Evolutionary conservation across 2,888 invertebrate genomes (phyloP).

Genomic region (Ctena decussata): DNA sequence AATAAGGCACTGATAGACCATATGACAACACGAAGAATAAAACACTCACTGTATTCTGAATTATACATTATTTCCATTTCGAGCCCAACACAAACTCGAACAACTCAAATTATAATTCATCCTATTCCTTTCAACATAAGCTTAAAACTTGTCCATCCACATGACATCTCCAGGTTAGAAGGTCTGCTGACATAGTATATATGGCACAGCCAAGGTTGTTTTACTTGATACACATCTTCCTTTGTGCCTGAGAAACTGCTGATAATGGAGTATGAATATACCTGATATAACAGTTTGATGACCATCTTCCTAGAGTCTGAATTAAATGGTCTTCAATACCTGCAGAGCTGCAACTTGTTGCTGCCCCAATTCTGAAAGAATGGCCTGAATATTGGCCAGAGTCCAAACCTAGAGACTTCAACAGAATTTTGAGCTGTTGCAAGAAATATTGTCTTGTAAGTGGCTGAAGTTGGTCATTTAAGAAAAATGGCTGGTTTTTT

Average conservation of each 20-base stretch:
- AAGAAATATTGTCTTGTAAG: not conserved
- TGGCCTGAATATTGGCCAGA: not conserved
- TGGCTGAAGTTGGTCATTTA: not conserved
- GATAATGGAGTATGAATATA: not conserved
- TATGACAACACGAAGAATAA: too few species aligned
- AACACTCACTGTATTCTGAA: too few species aligned
- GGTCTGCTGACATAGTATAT: too few species aligned
- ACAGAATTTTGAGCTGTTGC: not conserved
- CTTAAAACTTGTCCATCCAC: too few species aligned
- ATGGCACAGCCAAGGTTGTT: too few species aligned
- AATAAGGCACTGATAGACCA: too few species aligned
- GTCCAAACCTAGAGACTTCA: not conserved
- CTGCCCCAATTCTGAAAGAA: not conserved
- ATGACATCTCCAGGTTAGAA: too few species aligned
- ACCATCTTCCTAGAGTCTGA: not conserved
- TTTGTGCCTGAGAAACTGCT: too few species aligned
- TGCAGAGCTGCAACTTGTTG: not conserved
- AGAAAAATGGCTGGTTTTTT: not conserved
- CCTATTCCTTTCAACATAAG: too few species aligned
- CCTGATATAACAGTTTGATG: not conserved
- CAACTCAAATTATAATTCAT: too few species aligned
- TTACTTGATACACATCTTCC: not conserved
- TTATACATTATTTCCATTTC: too few species aligned
- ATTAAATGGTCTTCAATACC: not conserved
- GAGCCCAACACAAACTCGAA: too few species aligned